Conservation (phyloP, 2,888 invertebrate genomes). For the Drosophila falleni region DNA sequence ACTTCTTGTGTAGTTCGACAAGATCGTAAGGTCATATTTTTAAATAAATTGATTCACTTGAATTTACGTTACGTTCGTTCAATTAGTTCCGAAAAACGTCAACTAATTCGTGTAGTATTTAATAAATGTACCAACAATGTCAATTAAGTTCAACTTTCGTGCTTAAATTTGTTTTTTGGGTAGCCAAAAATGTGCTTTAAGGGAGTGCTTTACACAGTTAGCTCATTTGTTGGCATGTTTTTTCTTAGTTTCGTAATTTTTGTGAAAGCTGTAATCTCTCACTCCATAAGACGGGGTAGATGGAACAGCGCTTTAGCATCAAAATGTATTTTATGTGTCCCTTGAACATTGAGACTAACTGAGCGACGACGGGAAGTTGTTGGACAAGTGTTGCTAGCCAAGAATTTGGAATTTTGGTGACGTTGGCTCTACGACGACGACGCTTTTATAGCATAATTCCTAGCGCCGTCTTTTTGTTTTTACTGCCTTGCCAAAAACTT, state of each 20-base stretch:
- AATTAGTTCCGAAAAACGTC: background rate
- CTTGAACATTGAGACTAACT: conserved; percentile 72
- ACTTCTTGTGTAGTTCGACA: background rate
- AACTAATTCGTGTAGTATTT: background rate
- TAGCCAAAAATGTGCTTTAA: conserved; percentile 38
- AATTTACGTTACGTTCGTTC: too few relatives aligned
- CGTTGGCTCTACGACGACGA: conserved; percentile 55
- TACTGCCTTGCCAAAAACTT: conserved; percentile 53
- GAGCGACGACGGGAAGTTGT: conserved; percentile 49
- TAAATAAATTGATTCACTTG: too few relatives aligned
- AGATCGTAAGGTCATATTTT: too few relatives aligned
- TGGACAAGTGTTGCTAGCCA: conserved; percentile 36
- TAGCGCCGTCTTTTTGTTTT: conserved; percentile 67
- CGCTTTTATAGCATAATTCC: conserved; percentile 79
- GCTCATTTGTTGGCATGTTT: conserved; percentile 54
- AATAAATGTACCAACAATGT: background rate
- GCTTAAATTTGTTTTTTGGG: conserved; percentile 14
- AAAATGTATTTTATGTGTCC: conserved; percentile 71
- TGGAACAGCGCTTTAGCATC: conserved; percentile 23
- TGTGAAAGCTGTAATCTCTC: conserved; percentile 39
- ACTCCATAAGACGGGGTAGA: conserved; percentile 9
- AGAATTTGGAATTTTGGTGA: conserved; percentile 36
- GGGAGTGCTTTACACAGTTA: conserved; percentile 34
- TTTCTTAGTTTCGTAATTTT: conserved; percentile 28
- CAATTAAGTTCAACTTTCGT: background rate